Base-by-base conservation (phyloP, 2,888 invertebrate genomes). In the Gandaritis pyraliata region DNA sequence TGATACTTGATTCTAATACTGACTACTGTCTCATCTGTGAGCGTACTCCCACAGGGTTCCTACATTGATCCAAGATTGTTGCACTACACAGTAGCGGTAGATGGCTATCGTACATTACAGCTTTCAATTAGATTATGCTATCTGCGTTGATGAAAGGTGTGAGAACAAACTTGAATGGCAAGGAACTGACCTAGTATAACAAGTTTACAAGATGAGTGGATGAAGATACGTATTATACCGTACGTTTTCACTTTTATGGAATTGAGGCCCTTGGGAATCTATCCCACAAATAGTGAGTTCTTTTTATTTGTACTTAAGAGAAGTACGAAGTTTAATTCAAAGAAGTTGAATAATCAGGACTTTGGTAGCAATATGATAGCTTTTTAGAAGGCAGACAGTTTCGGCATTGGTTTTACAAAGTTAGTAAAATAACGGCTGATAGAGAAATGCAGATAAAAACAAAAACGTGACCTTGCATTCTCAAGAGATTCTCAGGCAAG, bases 51-150 rank as follows among this genome's bases (percentile, higher is more conserved):
- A 55, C 62, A 49, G 52, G 55, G 38, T 15, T 45, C 16, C 16
- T 29, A 45, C 48, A 23, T 43, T 8, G 50, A 50, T 54, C 50
- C 38, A 38, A 55, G 54, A 51, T 47, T 58, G 51, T 41, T 29
- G 48, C 47, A 56, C 56, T 29, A 38, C 47, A 56, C 59, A 56
- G 64, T 59, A 60, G 64, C 64, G 52, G 56, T 52, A 16, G 59
- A 64, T 64, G n/a, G 45, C 16, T 51, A 64, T 64, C 64, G 13
- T 18, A 50, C 48, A 23, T 55, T 41, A 56, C 47, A 43, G 62
- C 54, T 56, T 55, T 55, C 59, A 64, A 64, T 59, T 59, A 64
- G 39, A 58, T 56, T 64, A 62, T 46, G 54, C 18, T 64, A 64
- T 59, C 59, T 53, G 39, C 1, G 45, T 12, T 41, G 58, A 54